Percentiles rank a stretch among this genome's conserved stretches.
These are phyloP conservation scores for Pocillopora damicornis DNA, from an alignment of 64 coral and sea anemone genomes.

Conservation along the genomic window DNA sequence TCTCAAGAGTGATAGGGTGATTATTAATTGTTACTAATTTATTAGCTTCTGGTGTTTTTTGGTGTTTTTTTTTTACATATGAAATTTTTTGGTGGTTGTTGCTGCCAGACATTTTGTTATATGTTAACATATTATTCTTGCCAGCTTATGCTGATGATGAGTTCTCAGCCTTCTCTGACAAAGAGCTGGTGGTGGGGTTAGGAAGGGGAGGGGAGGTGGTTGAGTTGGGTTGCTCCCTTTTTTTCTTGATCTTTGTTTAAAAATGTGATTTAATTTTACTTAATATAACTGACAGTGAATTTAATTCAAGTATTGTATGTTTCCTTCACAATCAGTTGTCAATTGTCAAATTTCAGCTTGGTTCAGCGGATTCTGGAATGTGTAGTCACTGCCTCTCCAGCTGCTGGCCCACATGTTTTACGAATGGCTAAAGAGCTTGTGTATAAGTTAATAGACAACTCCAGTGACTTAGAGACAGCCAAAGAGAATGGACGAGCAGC, in stretches of 20 bases:
- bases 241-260: too few species aligned
- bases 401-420: constrained; percentile 14
- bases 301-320: neutral
- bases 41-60: neutral
- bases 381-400: constrained; percentile 10
- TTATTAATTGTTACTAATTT: too few species aligned
- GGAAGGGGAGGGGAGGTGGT: neutral
- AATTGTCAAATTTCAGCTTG: neutral
- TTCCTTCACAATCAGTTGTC: neutral
- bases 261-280: neutral
- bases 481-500: neutral
- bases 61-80: neutral
- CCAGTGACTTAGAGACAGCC: neutral
- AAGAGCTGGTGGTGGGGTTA: neutral
- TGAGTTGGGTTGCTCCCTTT: too few species aligned
- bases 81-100: too few species aligned
- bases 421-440: constrained; percentile 14
- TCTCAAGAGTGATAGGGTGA: neutral
- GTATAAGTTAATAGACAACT: neutral
- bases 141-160: too few species aligned
- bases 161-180: too few species aligned
- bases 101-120: too few species aligned
- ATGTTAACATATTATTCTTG: too few species aligned
- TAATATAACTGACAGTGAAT: neutral
- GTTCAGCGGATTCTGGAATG: constrained; percentile 30